Percentiles rank a stretch among this genome's conserved stretches.
These are phyloP conservation scores for Novumbra hubbsi DNA, from an alignment of 2,797 vertebrate genomes.

Conservation along the genomic window DNA sequence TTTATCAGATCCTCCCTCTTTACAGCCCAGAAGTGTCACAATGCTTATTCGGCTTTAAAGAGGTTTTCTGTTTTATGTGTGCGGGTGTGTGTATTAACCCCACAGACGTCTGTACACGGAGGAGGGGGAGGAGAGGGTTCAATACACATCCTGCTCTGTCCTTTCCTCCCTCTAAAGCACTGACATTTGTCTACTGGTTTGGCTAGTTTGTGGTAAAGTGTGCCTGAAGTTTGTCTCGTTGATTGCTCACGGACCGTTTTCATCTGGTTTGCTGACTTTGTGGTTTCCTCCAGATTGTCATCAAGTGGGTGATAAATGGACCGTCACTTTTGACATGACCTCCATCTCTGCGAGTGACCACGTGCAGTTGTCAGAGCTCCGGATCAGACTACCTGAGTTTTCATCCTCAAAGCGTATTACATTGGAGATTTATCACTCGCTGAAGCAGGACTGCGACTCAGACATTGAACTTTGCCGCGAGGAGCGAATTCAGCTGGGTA, in stretches of 20 bases:
- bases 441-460: constrained; percentile 44
- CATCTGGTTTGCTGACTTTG: constrained; percentile 21
- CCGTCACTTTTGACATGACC: constrained; percentile 83
- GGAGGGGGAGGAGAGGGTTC: constrained; percentile 43
- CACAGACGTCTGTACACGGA: constrained; percentile 69
- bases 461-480: constrained; percentile 44
- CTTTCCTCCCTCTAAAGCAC: constrained; percentile 49
- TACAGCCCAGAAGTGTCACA: constrained; percentile 72
- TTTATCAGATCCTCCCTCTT: constrained; percentile 66
- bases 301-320: constrained; percentile 77
- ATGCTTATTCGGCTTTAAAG: constrained; percentile 79
- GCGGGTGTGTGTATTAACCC: constrained; percentile 77
- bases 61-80: constrained; percentile 73
- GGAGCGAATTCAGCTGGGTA: constrained; percentile 74
- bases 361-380: constrained; percentile 79
- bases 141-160: constrained; percentile 33
- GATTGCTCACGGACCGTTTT: constrained; percentile 6
- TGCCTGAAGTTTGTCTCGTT: constrained; percentile 10
- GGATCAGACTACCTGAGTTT: constrained; percentile 66
- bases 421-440: constrained; percentile 81
- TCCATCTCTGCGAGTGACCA: constrained; percentile 75
- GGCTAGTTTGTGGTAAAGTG: constrained; percentile 8
- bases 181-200: constrained; percentile 55
- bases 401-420: constrained; percentile 48
- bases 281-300: constrained; percentile 64